A percentile compares a stretch with the other conserved stretches of the same genome.
These are phyloP conservation scores for Platalea minor DNA, from an alignment of 2,797 vertebrate genomes.

Conservation along the genomic window DNA sequence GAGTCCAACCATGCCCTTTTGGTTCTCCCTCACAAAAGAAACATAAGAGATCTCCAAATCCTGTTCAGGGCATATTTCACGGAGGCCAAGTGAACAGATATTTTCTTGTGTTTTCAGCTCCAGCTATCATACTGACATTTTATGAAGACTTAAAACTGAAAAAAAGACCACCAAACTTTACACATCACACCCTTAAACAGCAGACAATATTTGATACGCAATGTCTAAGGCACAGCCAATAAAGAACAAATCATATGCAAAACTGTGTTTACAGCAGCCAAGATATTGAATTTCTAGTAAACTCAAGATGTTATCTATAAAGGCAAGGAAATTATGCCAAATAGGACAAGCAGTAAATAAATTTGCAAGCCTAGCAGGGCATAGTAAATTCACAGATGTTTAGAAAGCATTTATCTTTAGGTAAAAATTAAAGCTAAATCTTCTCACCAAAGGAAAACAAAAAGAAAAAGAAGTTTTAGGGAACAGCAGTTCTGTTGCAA, in stretches of 20 bases:
- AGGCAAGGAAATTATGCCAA: neutral
- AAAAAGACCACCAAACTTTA: neutral
- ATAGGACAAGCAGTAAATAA: neutral
- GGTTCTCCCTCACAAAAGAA: neutral
- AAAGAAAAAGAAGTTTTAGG: neutral
- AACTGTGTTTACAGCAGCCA: neutral
- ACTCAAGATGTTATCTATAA: neutral
- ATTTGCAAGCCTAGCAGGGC: neutral
- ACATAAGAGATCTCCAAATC: neutral
- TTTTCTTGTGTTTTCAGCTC: neutral
- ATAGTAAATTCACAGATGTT: neutral
- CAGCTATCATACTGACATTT: neutral
- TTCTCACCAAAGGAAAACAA: neutral
- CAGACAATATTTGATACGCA: neutral
- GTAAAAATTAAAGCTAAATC: neutral
- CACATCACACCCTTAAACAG: neutral
- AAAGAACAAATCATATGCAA: neutral
- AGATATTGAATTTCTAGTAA: neutral
- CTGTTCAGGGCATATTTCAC: neutral
- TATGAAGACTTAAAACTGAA: neutral
- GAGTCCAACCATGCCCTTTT: neutral
- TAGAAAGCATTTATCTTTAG: neutral
- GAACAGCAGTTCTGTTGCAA: neutral
- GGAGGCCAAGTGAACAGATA: neutral
- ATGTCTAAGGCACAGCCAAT: neutral